phyloP scores from a whole-genome alignment of 1,140 invertebrate species.

The Sinonovacula constricta region DNA sequence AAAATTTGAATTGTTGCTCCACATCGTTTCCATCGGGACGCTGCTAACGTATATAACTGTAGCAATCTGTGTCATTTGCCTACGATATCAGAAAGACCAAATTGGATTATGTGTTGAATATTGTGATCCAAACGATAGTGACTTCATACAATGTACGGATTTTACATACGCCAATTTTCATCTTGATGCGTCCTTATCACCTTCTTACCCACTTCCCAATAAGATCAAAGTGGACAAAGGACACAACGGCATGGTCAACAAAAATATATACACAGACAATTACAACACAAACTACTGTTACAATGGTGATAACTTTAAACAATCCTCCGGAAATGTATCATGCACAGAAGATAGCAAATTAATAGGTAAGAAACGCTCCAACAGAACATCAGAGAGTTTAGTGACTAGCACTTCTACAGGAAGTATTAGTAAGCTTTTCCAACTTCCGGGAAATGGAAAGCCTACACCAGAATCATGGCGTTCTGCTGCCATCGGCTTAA shows the following conservation, averaged over 20 bases:
- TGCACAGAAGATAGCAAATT: neutral
- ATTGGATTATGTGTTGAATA: slow-evolving; percentile 70
- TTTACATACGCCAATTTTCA: slow-evolving; percentile 41
- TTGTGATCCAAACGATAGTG: slow-evolving; percentile 62
- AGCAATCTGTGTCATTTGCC: slow-evolving; percentile 89
- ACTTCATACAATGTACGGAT: slow-evolving; percentile 53
- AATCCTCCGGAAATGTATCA: neutral
- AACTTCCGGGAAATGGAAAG: slow-evolving; percentile 56
- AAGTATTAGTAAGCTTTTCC: slow-evolving; percentile 65
- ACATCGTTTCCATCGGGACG: slow-evolving; percentile 95
- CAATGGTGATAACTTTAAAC: neutral
- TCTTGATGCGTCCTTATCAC: slow-evolving; percentile 12
- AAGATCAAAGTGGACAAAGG: no score
- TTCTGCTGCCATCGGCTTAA: slow-evolving; percentile 57
- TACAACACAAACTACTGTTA: neutral
- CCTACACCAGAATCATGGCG: slow-evolving; percentile 63
- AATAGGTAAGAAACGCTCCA: slow-evolving; percentile 37
- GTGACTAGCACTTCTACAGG: slow-evolving; percentile 53
- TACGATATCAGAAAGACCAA: slow-evolving; percentile 76
- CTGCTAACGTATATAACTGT: slow-evolving; percentile 93
- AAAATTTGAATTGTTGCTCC: slow-evolving; percentile 88
- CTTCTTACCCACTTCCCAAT: no score
- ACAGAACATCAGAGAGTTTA: slow-evolving; percentile 58
- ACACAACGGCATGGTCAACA: no score
- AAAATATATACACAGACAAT: neutral